These are phyloP conservation scores for Margaritifera margaritifera DNA, from an alignment of 2,888 invertebrate species.

Conservation along the genomic window DNA sequence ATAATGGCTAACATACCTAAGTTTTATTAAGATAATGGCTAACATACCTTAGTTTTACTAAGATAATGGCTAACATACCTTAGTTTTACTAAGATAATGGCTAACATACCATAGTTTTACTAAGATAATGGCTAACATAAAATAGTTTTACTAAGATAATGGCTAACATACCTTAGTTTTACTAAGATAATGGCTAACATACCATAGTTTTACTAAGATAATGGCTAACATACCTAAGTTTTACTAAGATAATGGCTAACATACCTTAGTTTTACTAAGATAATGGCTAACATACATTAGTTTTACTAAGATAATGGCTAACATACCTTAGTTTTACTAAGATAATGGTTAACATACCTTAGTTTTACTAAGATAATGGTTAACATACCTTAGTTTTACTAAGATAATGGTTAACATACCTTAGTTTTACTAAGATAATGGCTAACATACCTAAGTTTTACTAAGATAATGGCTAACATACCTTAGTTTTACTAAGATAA, in stretches of 20 bases:
- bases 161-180: too few species aligned
- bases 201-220: too few species aligned
- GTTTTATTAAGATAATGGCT: conserved; percentile 2
- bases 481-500: conserved; percentile 78
- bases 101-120: conserved; percentile 79
- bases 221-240: too few species aligned
- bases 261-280: conserved; percentile 78
- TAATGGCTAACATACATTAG: conserved; percentile 77
- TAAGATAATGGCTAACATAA: conserved; percentile 67
- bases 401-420: too few species aligned
- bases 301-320: conserved; percentile 71
- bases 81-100: conserved; percentile 76
- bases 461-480: conserved; percentile 51
- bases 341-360: conserved; percentile 76
- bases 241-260: conserved; percentile 2
- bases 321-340: conserved; percentile 79
- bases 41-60: conserved; percentile 79
- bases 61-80: conserved; percentile 73
- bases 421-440: too few species aligned
- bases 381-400: too few species aligned
- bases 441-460: too few species aligned
- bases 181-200: too few species aligned
- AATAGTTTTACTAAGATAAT: conserved; percentile 88
- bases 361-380: too few species aligned
- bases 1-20: too few species aligned